These are phyloP conservation scores for Geopemphigus sp. DNA, from an alignment of 1,140 invertebrate species.

Conservation along the genomic window DNA sequence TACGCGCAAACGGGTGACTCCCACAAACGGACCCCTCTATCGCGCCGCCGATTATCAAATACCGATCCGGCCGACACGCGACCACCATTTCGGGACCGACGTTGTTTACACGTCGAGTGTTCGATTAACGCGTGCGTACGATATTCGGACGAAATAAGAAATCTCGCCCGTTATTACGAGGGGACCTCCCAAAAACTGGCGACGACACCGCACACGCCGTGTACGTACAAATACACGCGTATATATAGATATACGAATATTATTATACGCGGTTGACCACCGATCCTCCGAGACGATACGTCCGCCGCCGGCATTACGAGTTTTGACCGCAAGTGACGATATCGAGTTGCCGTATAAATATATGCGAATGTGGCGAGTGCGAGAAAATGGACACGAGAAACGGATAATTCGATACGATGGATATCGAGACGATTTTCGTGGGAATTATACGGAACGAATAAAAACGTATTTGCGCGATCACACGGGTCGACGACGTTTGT, in stretches of 20 bases:
- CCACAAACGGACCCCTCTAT: too few species aligned
- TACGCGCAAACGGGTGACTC: too few species aligned
- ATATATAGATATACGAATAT: too few species aligned
- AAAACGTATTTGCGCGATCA: neutral
- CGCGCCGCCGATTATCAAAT: too few species aligned
- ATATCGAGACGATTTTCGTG: slow-evolving; percentile 6
- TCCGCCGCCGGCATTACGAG: neutral
- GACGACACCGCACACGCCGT: neutral
- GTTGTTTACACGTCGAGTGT: too few species aligned
- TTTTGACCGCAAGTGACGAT: slow-evolving; percentile 1
- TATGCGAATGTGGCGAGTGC: too few species aligned
- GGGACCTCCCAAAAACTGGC: slow-evolving; percentile 27
- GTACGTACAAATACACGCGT: neutral
- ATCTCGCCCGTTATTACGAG: neutral
- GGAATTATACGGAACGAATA: neutral
- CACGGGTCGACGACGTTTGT: too few species aligned
- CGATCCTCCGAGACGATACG: neutral
- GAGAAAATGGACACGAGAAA: too few species aligned
- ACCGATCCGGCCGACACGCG: too few species aligned
- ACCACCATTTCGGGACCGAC: too few species aligned
- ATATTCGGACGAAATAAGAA: too few species aligned
- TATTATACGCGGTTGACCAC: neutral
- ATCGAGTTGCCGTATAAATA: slow-evolving; percentile 9
- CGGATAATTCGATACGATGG: slow-evolving; percentile 9
- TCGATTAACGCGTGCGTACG: too few species aligned